These are phyloP conservation scores for Coremacera marginata DNA, from an alignment of 2,888 invertebrate species.

Conservation along the genomic window DNA sequence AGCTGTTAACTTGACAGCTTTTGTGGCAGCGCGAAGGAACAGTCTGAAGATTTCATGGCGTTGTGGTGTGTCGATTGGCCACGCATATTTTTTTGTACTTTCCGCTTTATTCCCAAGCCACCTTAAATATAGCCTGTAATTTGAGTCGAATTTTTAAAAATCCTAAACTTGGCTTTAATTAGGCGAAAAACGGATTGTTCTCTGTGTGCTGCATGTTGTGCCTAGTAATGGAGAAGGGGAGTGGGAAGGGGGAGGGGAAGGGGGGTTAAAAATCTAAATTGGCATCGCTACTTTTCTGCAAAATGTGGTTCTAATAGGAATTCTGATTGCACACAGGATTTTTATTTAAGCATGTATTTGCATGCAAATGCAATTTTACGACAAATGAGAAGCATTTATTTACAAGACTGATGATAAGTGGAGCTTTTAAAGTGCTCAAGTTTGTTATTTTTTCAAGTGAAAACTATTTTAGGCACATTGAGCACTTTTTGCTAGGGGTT, in stretches of 20 bases:
- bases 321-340: neutral
- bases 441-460: too few species aligned
- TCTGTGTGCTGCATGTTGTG: neutral
- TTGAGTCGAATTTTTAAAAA: slow-evolving; percentile 24
- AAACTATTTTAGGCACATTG: too few species aligned
- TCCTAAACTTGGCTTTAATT: slow-evolving; percentile 53
- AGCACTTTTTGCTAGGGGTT: too few species aligned
- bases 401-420: too few species aligned
- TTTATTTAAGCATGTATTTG: slow-evolving; percentile 6
- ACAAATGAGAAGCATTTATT: slow-evolving; percentile 20
- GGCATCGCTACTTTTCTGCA: neutral
- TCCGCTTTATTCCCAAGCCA: neutral
- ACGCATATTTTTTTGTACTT: neutral
- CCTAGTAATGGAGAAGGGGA: too few species aligned
- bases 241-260: too few species aligned
- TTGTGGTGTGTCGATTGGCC: too few species aligned
- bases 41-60: too few species aligned
- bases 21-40: neutral
- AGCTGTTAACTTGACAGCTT: slow-evolving; percentile 66
- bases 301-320: neutral
- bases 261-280: too few species aligned
- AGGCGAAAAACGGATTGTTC: slow-evolving; percentile 50
- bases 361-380: neutral
- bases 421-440: too few species aligned
- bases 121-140: neutral